phyloP scores from a whole-genome alignment of 2,113 vertebrate species.

The Balaeniceps rex region DNA sequence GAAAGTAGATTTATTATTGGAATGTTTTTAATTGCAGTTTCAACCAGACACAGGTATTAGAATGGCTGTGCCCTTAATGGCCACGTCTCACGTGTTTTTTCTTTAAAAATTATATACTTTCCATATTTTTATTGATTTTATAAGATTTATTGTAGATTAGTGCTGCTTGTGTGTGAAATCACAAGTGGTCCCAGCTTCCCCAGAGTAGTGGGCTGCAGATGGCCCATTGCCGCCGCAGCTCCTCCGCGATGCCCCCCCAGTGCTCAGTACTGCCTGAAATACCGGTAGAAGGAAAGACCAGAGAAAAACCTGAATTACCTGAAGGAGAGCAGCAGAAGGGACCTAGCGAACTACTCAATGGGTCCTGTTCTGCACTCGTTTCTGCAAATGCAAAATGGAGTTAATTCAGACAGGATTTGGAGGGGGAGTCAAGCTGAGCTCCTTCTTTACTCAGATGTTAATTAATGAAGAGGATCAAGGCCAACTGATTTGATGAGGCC shows the following conservation, averaged over 20 bases:
- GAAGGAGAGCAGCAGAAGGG: neutral
- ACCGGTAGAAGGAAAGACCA: neutral
- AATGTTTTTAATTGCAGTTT: slow-evolving; percentile 80
- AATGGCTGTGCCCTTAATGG: slow-evolving; percentile 73
- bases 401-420: neutral
- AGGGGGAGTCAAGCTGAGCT: neutral
- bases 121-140: slow-evolving; percentile 77
- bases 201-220: slow-evolving; percentile 30
- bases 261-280: neutral
- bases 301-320: neutral
- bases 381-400: neutral
- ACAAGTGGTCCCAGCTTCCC: slow-evolving; percentile 53
- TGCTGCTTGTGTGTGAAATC: slow-evolving; percentile 42
- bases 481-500: neutral
- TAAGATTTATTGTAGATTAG: slow-evolving; percentile 73
- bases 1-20: slow-evolving; percentile 76
- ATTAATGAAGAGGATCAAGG: neutral
- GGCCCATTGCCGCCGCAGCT: neutral
- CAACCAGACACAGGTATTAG: slow-evolving; percentile 74
- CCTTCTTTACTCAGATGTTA: neutral
- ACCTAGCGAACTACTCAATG: neutral
- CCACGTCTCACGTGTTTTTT: slow-evolving; percentile 53
- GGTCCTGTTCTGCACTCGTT: neutral
- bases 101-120: slow-evolving; percentile 77
- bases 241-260: neutral